Evolutionary conservation across 2,888 invertebrate genomes (phyloP), one percentile per base, ranked within the genome.

Genomic region (Drosophila affinis): DNA sequence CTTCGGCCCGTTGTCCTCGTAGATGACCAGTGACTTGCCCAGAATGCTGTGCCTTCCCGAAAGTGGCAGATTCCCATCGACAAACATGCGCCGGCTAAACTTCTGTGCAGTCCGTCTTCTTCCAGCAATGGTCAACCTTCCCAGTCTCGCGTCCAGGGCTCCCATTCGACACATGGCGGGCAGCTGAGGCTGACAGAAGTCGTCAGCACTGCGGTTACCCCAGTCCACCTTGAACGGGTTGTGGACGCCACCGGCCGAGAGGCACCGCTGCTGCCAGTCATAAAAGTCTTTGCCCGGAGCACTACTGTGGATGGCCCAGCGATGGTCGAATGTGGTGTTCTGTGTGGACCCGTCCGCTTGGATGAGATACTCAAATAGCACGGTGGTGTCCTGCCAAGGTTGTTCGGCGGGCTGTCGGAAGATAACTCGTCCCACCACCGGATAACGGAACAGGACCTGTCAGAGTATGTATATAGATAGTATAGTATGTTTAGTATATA

Each of bases 201-300:
- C 91, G 77, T 94, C 93, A 0, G 93, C 93, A 27, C 94, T 93
- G n/a, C 93, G 92, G 21, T 94, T 92, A 88, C 95, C 94, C 91
- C 95, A 94, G 72, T 94, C 94, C 27, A 96, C 93, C 78, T 95
- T 94, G 81, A 95, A 95, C 0, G 98, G 98, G 92, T 98, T 96
- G 89, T 93, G 96, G n/a, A 95, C 93, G 0, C 89, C 90, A 6
- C 97, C 97, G 0, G 97, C 94, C 78, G 97, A 97, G 10, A 97
- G 92, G 90, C 98, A 98, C 45, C 98, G 93, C 49, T 94, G 95
- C 32, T 96, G 96, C 98, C 98, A 98, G 92, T 97, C 97, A 91
- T 97, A 97, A 92, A 96, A 98, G 92, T 98, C 98, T 70, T 94
- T 94, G 18, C 97, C 97, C 0, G 97, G 96, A 0, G 96, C 93